These are phyloP conservation scores for Caloenas nicobarica DNA, from an alignment of 2,113 vertebrate genomes.

Conservation along the genomic window DNA sequence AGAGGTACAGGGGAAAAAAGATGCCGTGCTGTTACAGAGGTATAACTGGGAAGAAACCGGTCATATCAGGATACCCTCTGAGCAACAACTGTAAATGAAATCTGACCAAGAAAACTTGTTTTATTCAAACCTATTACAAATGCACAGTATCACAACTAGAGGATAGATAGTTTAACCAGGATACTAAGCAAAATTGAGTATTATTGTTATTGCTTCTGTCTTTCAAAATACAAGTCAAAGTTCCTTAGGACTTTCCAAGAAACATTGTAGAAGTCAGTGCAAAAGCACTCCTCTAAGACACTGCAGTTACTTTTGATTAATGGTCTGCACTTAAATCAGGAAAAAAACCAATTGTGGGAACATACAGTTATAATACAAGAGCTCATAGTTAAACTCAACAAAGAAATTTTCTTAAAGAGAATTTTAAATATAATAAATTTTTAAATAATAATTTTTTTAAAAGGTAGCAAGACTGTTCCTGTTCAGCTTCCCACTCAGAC, in stretches of 20 bases:
- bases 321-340: neutral
- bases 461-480: neutral
- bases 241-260: neutral
- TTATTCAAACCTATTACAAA: neutral
- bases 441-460: neutral
- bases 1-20: neutral
- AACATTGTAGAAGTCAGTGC: neutral
- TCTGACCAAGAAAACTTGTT: neutral
- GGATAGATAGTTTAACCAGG: neutral
- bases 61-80: neutral
- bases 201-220: neutral
- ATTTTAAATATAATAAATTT: neutral
- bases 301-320: neutral
- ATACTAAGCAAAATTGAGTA: neutral
- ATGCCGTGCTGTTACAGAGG: neutral
- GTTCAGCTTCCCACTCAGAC: neutral
- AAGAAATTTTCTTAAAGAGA: neutral
- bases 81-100: neutral
- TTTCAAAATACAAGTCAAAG: neutral
- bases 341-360: neutral
- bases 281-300: neutral
- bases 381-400: neutral
- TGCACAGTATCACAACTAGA: neutral
- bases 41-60: neutral
- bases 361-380: neutral